Evolutionary conservation across 2,113 vertebrate species (phyloP).

Genomic region (Crotalus viridis): DNA sequence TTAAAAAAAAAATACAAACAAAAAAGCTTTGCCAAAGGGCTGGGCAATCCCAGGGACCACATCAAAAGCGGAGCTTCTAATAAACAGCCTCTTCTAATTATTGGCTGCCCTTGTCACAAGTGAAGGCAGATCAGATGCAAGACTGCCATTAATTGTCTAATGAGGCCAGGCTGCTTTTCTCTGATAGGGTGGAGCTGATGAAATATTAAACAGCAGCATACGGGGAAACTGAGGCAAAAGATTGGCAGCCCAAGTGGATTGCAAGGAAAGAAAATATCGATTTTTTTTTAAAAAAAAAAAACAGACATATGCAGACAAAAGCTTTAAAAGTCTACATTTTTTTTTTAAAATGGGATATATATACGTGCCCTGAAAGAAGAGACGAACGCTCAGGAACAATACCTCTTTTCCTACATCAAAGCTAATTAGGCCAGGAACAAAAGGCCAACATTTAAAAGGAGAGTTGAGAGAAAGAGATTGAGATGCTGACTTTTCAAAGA

Average conservation of each 20-base stretch:
- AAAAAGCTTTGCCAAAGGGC: constrained; percentile 69
- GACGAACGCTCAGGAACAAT: constrained; percentile 51
- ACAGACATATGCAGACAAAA: neutral
- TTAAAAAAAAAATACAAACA: constrained; percentile 69
- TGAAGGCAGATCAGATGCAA: constrained; percentile 78
- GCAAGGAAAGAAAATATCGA: neutral
- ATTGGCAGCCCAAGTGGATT: constrained; percentile 30
- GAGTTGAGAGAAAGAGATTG: constrained; percentile 37
- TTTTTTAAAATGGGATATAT: neutral
- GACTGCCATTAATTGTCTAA: constrained; percentile 86
- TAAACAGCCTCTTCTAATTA: constrained; percentile 83
- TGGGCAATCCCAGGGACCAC: constrained; percentile 72
- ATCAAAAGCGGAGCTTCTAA: constrained; percentile 76
- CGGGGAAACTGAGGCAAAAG: constrained; percentile 78
- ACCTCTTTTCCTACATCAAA: constrained; percentile 56
- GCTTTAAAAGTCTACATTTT: neutral
- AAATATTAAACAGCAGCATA: constrained; percentile 89
- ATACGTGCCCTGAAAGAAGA: neutral
- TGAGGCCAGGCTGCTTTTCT: constrained; percentile 78
- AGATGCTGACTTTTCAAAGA: constrained; percentile 67
- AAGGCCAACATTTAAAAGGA: constrained; percentile 59
- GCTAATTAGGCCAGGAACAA: constrained; percentile 73
- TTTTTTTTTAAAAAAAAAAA: neutral
- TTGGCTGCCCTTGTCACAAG: constrained; percentile 82
- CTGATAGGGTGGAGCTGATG: constrained; percentile 84